Evolutionary conservation across 2,797 vertebrate genomes (phyloP).

Genomic region (Hemitrygon akajei): DNA sequence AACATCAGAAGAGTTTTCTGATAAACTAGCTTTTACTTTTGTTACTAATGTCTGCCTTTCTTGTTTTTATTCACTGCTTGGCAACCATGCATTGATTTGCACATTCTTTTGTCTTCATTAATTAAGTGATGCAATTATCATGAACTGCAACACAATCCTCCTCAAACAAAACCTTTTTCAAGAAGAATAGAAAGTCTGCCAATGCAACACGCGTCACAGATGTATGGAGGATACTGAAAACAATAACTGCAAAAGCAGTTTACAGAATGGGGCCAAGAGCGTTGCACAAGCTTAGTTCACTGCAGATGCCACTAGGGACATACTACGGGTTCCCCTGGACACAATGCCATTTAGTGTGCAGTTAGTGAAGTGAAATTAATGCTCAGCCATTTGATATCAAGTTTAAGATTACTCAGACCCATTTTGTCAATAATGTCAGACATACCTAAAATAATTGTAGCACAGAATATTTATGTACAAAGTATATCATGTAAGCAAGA

Average conservation of each 20-base stretch:
- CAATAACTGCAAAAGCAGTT: slow-evolving; percentile 78
- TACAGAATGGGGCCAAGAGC: slow-evolving; percentile 71
- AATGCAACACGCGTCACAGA: slow-evolving; percentile 85
- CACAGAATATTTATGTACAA: not conserved
- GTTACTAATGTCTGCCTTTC: slow-evolving; percentile 63
- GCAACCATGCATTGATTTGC: slow-evolving; percentile 69
- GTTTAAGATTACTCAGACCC: slow-evolving; percentile 47
- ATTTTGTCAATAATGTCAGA: not conserved
- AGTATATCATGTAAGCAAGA: not conserved
- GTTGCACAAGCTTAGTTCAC: slow-evolving; percentile 61
- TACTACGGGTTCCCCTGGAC: slow-evolving; percentile 71
- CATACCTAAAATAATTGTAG: not conserved
- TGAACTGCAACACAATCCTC: slow-evolving; percentile 75
- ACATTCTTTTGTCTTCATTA: slow-evolving; percentile 81
- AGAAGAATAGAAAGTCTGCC: slow-evolving; percentile 85
- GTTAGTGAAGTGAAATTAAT: slow-evolving; percentile 70
- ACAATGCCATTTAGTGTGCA: slow-evolving; percentile 73
- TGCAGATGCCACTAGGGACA: slow-evolving; percentile 70
- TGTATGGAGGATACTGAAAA: slow-evolving; percentile 80
- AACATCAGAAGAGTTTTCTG: slow-evolving; percentile 65
- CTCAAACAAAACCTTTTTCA: slow-evolving; percentile 60
- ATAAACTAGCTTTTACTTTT: slow-evolving; percentile 70
- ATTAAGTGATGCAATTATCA: slow-evolving; percentile 93
- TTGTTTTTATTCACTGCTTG: slow-evolving; percentile 67
- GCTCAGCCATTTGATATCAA: slow-evolving; percentile 71